Conservation (phyloP, 2,888 invertebrate genomes). For the Phorcus lineatus region DNA sequence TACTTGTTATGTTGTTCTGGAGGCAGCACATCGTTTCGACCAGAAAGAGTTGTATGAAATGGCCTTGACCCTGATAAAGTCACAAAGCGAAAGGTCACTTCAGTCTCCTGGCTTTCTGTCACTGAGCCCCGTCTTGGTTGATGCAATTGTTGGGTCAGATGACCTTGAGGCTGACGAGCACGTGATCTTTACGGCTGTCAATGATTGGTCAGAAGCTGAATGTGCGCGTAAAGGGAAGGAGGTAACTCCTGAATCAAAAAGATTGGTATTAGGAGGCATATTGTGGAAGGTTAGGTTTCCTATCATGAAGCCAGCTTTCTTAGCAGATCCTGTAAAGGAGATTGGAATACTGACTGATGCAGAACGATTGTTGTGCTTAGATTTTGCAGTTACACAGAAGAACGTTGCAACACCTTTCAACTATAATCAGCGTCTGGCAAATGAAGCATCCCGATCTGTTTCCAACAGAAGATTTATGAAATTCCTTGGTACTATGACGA, state of each 20-base stretch:
- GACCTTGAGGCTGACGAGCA: too few species aligned
- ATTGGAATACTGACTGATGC: neutral
- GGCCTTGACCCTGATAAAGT: neutral
- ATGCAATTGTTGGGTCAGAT: too few species aligned
- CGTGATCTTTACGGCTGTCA: neutral
- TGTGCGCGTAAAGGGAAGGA: too few species aligned
- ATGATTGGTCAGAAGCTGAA: neutral
- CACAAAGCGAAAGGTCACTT: neutral
- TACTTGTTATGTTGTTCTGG: neutral
- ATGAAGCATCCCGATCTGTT: too few species aligned
- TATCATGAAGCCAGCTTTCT: neutral
- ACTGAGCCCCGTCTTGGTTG: too few species aligned
- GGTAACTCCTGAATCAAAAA: too few species aligned
- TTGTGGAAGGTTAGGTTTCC: neutral
- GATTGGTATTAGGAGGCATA: neutral
- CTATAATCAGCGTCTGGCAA: neutral
- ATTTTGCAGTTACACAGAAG: neutral
- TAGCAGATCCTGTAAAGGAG: neutral
- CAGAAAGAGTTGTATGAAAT: neutral
- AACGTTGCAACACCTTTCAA: neutral
- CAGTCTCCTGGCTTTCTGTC: too few species aligned
- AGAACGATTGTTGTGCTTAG: neutral
- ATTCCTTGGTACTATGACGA: too few species aligned
- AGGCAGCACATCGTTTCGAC: neutral
- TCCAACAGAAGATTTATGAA: too few species aligned